Base-by-base conservation (phyloP, 2,888 invertebrate genomes). In the Creontiades dilutus region DNA sequence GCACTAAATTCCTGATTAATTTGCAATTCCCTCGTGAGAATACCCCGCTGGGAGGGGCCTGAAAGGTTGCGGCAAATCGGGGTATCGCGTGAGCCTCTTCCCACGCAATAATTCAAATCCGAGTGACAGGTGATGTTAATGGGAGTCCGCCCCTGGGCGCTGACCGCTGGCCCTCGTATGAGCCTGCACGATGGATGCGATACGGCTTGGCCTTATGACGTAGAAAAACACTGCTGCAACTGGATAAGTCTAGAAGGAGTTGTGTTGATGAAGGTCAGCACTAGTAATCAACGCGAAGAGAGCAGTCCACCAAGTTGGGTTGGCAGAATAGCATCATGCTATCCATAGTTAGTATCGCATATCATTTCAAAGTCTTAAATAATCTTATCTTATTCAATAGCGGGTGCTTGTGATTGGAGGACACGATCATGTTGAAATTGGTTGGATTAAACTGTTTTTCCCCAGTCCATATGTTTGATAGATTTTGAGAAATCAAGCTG, bases 101-200 rank as follows among this genome's bases (percentile, higher is more conserved):
- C 68, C 68, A 23, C 19, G 68, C 68, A 68, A 68, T 68, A 68
- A 68, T 68, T 68, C 68, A 68, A 68, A 68, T 27, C 68, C 68
- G 23, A 68, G 68, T 68, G 23, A 68, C 68, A 68, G 68, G 68
- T 68, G 68, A 68, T 23, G 68, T n/a, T 68, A 68, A 68, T 68
- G 23, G 68, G 68, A 9, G 68, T 11, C 68, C 19, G 27, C 11
- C 23, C 68, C 23, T 23, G 52, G 11, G 52, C 16, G 13, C 27
- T 68, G 68, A 19, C 61, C 19, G n/a, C 61, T 19, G 4, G 11
- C n/a, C 68, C 23, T 19, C 68, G 68, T 68, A 68, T 27, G 23
- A 68, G 19, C 61, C 61, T 61, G 9, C 61, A 9, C 61, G 61
- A 61, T 61, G 61, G 61, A 61, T 61, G n/a, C n/a, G 61, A 61